These are phyloP conservation scores for Oryctolagus cuniculus DNA, from an alignment of 2,113 vertebrate species.

Conservation along the genomic window mOryCun1.1 NC_091432.1:225636001-225636500, in stretches of 20 bases:
- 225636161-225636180: slow-evolving; percentile 72
- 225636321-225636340: neutral
- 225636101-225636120: slow-evolving; percentile 39
- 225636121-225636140: slow-evolving; percentile 64
- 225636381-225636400: slow-evolving; percentile 60
- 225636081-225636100: slow-evolving; percentile 78
- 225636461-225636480: neutral
- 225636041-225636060: neutral
- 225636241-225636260: neutral
- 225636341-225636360: slow-evolving; percentile 1
- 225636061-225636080: slow-evolving; percentile 63
- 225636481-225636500: neutral
- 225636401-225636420: slow-evolving; percentile 70
- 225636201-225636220: slow-evolving; percentile 34
- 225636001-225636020: neutral
- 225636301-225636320: neutral
- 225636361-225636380: neutral
- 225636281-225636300: slow-evolving; percentile 64
- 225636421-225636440: neutral
- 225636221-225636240: slow-evolving; percentile 37
- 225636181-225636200: slow-evolving; percentile 50
- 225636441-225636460: neutral
- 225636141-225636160: slow-evolving; percentile 51
- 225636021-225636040: neutral
- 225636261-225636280: neutral